Evolutionary conservation across 1,140 invertebrate genomes (phyloP), one percentile per base, ranked within the genome.

Genomic region (Rhizoglyphus robini): DNA sequence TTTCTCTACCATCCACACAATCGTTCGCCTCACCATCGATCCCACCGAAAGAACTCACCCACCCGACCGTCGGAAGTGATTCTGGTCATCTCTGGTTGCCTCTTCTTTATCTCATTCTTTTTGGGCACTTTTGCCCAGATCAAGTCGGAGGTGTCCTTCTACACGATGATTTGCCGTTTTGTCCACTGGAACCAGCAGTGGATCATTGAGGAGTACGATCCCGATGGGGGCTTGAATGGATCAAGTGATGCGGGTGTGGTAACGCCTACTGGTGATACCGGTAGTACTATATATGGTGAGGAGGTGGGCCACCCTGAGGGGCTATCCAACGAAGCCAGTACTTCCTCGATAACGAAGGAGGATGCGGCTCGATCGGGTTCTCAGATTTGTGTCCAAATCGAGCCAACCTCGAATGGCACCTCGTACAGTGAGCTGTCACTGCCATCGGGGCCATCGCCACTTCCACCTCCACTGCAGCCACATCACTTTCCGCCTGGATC

Each of bases 201-300:
- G 58, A 60, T 60, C 29, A 60, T 60, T 60, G 58, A 60, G 27
- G 58, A 60, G 29, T 60, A 60, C 29, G 58, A 60, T 60, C 58
- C 58, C 15, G 27, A 34, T 60, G 23, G 23, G 23, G 48, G n/a
- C n/a, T n/a, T n/a, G n/a, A n/a, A 51, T 51, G 48, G 23, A 20
- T 23, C 48, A 2, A n/a, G n/a, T n/a, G n/a, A n/a, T n/a, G 23
- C 2, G 15, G 48, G 48, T 20, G 29, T 46, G 23, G 41, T 15
- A 46, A 46, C 41, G n/a, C 8, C 47, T 4, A 11, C 5, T 8
- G n/a, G 13, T 20, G 48, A 8, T 20, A 2, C 48, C 15, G 3
- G 15, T 20, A 51, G 3, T 25, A 51, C 48, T 27, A 27, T 23
- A 20, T 20, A 13, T 51, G 48, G 23, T 46, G n/a, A n/a, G n/a